These are phyloP conservation scores for Grammomys dolichurus DNA, from an alignment of 2,113 vertebrate genomes.

Conservation along the genomic window DNA sequence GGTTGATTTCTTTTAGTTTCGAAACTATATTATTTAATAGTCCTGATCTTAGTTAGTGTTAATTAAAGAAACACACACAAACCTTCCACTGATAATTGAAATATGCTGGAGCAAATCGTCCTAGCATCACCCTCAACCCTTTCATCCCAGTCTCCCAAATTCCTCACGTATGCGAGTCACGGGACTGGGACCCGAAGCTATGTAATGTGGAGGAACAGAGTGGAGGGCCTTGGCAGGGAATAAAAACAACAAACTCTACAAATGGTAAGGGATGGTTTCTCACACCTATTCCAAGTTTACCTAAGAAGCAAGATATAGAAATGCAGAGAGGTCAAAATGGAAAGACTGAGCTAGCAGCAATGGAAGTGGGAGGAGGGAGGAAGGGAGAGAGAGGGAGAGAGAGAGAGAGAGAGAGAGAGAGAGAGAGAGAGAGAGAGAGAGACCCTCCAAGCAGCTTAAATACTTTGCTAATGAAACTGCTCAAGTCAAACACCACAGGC, in stretches of 20 bases:
- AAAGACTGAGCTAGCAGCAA: not conserved
- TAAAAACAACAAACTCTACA: not conserved
- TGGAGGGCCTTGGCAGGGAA: not conserved
- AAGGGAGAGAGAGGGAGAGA: no score
- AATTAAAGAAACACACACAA: conserved; percentile 40
- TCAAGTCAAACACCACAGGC: not conserved
- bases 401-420: not conserved
- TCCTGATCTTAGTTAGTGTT: not conserved
- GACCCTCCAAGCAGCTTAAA: not conserved
- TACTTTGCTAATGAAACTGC: not conserved
- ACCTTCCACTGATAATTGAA: conserved; percentile 34
- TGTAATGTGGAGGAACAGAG: not conserved
- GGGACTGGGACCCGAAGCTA: not conserved
- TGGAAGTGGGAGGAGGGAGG: not conserved
- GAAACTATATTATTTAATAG: conserved; percentile 52
- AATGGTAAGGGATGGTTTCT: not conserved
- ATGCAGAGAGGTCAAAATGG: not conserved
- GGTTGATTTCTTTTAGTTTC: conserved; percentile 49
- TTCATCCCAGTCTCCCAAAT: not conserved
- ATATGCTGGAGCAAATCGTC: not conserved
- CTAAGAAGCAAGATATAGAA: not conserved
- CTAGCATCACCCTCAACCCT: not conserved
- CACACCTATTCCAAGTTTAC: not conserved
- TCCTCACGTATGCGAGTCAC: not conserved
- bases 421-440: not conserved